These are phyloP conservation scores for Eulemur rubriventer DNA, from an alignment of 2,797 vertebrate genomes.

Conservation along the genomic window DNA sequence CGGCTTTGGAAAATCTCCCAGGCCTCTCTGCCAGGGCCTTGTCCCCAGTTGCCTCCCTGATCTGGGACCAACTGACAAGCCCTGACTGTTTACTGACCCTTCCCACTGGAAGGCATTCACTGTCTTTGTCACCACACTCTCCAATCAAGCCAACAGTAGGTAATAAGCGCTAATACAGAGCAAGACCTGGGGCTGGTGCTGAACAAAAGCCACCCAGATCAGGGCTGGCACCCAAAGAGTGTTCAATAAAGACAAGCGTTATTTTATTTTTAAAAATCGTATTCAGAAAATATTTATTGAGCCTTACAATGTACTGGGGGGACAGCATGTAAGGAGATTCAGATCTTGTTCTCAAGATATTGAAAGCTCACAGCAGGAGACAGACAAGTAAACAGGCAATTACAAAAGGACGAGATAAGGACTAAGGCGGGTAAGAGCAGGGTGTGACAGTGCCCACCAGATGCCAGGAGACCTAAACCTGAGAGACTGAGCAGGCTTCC, in stretches of 20 bases:
- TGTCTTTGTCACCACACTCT: neutral
- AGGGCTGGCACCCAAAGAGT: neutral
- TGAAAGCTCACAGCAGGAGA: neutral
- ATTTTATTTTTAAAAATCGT: neutral
- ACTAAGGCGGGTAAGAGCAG: neutral
- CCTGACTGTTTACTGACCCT: neutral
- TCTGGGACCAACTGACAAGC: neutral
- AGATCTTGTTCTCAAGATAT: neutral
- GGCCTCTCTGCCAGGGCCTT: conserved; percentile 45
- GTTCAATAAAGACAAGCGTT: neutral
- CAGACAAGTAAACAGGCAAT: neutral
- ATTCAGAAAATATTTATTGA: neutral
- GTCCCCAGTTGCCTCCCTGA: conserved; percentile 59
- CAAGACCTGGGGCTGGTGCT: too few species aligned
- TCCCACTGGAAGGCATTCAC: neutral
- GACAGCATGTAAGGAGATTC: neutral
- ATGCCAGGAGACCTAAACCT: neutral
- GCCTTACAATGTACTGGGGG: neutral
- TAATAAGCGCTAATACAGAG: neutral
- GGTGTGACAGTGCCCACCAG: neutral
- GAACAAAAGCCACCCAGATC: too few species aligned
- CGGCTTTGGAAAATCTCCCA: conserved; percentile 50
- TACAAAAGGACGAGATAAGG: neutral
- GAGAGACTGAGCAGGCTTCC: neutral
- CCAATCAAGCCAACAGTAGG: neutral